Base-by-base conservation (phyloP, 2,888 invertebrate species). In the Orthosia gothica region DNA sequence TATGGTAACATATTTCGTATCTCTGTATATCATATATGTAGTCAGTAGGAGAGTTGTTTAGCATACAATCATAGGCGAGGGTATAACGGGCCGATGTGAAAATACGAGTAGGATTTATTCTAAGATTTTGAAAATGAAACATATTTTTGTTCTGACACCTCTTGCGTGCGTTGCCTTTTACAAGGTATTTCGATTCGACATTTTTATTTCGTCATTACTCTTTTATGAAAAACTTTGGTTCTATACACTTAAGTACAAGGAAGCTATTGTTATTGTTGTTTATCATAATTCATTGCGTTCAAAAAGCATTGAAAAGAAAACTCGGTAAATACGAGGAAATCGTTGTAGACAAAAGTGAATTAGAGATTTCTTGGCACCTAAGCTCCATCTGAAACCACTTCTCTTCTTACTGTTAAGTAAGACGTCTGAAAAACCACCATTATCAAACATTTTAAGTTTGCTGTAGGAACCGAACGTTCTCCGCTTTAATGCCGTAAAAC, bases 1-100 rank as follows among this genome's bases (percentile, higher is more conserved):
- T 74, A 82, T 70, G 77, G 45, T 78, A 82, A 80, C 58, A 59
- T 59, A 67, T 74, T 64, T 69, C 50, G n/a, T 70, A 75, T 73
- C 62, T 74, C 52, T 79, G 50, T 57, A 73, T 78, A 26, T 58
- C 47, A 70, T 81, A 69, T 49, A 64, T 15, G 47, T 23, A 58
- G 40, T 65, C 63, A 57, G 50, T 52, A 45, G 54, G 32, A 66
- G n/a, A 57, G 20, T 73, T 63, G 55, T 64, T 81, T 72, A 76
- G 61, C 76, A 74, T 76, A 74, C 64, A 72, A 72, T 82, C 26
- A 58, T 65, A 71, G 26, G 20, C 20, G n/a, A 23, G 23, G 45
- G 55, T 68, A n/a, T 20, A 47, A 50, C 15, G 20, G 7, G n/a
- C 16, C 23, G 11, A 40, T 64, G 18, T 47, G n/a, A 57, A 55